These are phyloP conservation scores for Chlamydotis undulata DNA, from an alignment of 2,113 vertebrate genomes.

Conservation along the genomic window DNA sequence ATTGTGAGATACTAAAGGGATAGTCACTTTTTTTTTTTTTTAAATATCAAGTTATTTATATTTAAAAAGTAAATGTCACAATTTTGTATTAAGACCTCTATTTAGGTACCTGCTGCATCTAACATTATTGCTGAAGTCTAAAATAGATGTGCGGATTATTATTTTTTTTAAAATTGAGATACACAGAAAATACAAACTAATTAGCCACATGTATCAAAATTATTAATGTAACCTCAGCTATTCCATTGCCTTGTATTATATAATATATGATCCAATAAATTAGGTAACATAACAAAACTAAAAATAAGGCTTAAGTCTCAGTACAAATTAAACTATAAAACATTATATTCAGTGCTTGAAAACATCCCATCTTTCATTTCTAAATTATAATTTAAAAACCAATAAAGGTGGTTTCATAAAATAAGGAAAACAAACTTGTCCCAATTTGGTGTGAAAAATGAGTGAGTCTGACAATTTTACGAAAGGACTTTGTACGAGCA, in stretches of 20 bases:
- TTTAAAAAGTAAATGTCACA: background rate
- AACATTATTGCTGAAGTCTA: constrained; percentile 19
- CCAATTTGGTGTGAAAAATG: background rate
- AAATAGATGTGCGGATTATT: constrained; percentile 18
- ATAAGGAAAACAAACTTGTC: background rate
- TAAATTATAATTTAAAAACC: constrained; percentile 16
- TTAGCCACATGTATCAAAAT: constrained; percentile 73
- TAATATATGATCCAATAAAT: constrained; percentile 73
- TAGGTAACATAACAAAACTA: constrained; percentile 40
- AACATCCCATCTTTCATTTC: constrained; percentile 35
- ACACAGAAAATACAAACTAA: constrained; percentile 65
- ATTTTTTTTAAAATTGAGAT: constrained; percentile 22
- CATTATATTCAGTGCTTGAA: constrained; percentile 1
- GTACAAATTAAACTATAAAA: constrained; percentile 75
- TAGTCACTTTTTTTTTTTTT: background rate
- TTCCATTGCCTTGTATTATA: constrained; percentile 42
- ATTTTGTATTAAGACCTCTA: background rate
- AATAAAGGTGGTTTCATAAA: constrained; percentile 36
- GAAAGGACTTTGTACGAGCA: background rate
- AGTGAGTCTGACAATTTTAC: constrained; percentile 4
- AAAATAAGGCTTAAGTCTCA: constrained; percentile 34
- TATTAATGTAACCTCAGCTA: constrained; percentile 65
- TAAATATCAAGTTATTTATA: background rate
- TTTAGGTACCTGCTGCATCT: background rate
- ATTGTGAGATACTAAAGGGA: background rate